These are phyloP conservation scores for Micrasema minimum DNA, from an alignment of 1,140 invertebrate genomes.

Conservation along the genomic window DNA sequence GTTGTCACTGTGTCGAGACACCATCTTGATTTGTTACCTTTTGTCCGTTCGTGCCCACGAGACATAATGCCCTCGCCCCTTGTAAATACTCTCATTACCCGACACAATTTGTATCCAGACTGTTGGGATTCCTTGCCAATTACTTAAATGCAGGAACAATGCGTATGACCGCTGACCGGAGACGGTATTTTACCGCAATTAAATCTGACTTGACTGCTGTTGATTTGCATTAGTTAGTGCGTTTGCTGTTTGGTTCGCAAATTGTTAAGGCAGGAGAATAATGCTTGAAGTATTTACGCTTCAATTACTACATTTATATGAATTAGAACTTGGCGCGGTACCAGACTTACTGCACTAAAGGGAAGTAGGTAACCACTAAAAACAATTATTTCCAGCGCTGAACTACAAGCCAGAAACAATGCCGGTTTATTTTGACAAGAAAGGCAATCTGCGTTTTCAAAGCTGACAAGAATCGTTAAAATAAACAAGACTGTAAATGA, in stretches of 20 bases:
- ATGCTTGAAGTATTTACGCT: too few relatives aligned
- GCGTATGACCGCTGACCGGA: constrained; percentile 20
- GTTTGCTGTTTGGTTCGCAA: not conserved
- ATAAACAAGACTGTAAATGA: too few relatives aligned
- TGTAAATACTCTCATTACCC: constrained; percentile 43
- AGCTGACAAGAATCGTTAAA: too few relatives aligned
- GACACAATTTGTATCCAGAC: constrained; percentile 24
- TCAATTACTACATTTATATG: too few relatives aligned
- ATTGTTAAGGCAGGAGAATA: too few relatives aligned
- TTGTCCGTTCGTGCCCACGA: not conserved
- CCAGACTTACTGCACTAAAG: too few relatives aligned
- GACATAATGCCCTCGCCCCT: constrained; percentile 6
- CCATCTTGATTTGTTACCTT: constrained; percentile 20
- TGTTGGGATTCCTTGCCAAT: constrained; percentile 15
- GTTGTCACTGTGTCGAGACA: not conserved
- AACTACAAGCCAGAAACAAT: too few relatives aligned
- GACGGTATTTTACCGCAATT: constrained; percentile 22
- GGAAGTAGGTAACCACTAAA: too few relatives aligned
- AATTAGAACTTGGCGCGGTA: not conserved
- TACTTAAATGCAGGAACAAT: constrained; percentile 28
- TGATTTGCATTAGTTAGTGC: constrained; percentile 23
- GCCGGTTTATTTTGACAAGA: too few relatives aligned
- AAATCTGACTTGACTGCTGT: constrained; percentile 27
- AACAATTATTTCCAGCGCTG: too few relatives aligned
- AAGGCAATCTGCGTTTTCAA: too few relatives aligned